Evolutionary conservation across 2,888 invertebrate genomes (phyloP).

Genomic region (Entomobrya proxima): DNA sequence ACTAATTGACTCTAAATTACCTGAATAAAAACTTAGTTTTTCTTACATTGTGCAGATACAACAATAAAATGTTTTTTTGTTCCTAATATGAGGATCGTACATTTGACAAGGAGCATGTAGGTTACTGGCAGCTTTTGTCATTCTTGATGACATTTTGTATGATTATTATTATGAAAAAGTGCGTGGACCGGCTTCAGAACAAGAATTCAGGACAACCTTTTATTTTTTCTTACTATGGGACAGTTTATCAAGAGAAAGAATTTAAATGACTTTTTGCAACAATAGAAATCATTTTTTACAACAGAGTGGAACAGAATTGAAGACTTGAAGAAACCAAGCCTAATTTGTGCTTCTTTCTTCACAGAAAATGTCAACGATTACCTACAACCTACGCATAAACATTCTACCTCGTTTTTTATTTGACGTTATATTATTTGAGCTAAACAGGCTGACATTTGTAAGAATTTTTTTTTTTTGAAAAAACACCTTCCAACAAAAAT

Average conservation of each 20-base stretch:
- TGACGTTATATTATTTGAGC: too few relatives aligned
- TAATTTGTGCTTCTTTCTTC: too few relatives aligned
- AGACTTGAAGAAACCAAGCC: background rate
- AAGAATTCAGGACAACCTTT: background rate
- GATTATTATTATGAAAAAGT: background rate
- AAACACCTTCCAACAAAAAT: too few relatives aligned
- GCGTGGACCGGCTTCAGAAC: background rate
- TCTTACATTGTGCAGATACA: background rate
- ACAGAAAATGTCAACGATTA: too few relatives aligned
- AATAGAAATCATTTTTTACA: background rate
- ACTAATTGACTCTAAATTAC: background rate
- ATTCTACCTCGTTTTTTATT: too few relatives aligned
- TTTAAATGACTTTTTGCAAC: slow-evolving; percentile 2
- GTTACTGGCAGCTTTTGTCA: background rate
- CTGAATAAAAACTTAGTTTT: background rate
- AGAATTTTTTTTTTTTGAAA: too few relatives aligned
- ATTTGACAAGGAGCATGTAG: background rate
- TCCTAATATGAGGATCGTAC: background rate
- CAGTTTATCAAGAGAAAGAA: background rate
- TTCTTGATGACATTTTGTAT: background rate
- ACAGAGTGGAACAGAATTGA: slow-evolving; percentile 6
- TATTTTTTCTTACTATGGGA: background rate
- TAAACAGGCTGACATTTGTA: too few relatives aligned
- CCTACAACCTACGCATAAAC: too few relatives aligned
- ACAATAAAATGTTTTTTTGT: background rate